Percentiles rank a stretch among this genome's conserved stretches.
These are phyloP conservation scores for Plagodis pulveraria DNA, from an alignment of 2,888 invertebrate species.

Conservation along the genomic window DNA sequence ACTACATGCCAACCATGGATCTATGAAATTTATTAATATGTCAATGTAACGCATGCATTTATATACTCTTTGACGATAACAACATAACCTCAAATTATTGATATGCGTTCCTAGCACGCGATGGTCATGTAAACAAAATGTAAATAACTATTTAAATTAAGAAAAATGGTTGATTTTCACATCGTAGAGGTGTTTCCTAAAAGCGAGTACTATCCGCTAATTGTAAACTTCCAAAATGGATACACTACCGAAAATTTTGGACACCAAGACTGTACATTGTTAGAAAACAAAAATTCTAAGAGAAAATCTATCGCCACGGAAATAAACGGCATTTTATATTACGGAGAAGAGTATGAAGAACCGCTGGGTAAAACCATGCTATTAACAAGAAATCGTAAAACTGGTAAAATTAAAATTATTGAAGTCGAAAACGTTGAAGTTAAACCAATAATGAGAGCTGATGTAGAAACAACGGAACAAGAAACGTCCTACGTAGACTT, in stretches of 20 bases:
- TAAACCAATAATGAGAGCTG: slow-evolving; percentile 53
- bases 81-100: too few species aligned
- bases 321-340: slow-evolving; percentile 57
- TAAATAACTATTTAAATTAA: too few species aligned
- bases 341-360: slow-evolving; percentile 61
- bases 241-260: slow-evolving; percentile 59
- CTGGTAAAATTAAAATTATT: slow-evolving; percentile 68
- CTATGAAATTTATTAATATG: too few species aligned
- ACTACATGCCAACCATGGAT: too few species aligned
- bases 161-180: slow-evolving; percentile 57
- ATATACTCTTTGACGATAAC: too few species aligned
- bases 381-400: slow-evolving; percentile 59
- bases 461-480: slow-evolving; percentile 43
- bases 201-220: slow-evolving; percentile 49
- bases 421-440: slow-evolving; percentile 61
- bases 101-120: too few species aligned
- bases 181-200: slow-evolving; percentile 64
- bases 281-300: slow-evolving; percentile 48
- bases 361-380: slow-evolving; percentile 60
- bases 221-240: slow-evolving; percentile 72
- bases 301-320: slow-evolving; percentile 53
- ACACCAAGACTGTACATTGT: slow-evolving; percentile 48
- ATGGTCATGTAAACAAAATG: too few species aligned
- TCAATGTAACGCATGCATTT: too few species aligned
- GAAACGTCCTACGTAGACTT: slow-evolving; percentile 71